Evolutionary conservation across 2,113 vertebrate genomes (phyloP), one percentile per base, ranked within the genome.

Genomic region (Rhodinocichla rosea): DNA sequence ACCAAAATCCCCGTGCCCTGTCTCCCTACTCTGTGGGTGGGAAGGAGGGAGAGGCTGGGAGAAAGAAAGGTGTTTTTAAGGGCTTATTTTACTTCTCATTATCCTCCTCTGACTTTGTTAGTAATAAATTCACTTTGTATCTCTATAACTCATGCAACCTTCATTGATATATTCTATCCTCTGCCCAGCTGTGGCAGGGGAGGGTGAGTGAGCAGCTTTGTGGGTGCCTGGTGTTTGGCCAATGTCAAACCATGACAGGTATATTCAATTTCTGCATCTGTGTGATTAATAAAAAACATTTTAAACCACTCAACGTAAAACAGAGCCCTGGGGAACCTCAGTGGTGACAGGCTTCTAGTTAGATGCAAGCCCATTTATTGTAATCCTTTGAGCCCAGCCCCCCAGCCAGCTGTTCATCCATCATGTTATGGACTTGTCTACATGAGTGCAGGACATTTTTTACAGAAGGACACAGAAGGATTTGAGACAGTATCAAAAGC

Each of bases 351-450:
- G 1, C 5, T 9, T 10, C 47, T 32, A 47, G 12, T 22, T 27
- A 50, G 24, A 28, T 20, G 26, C 33, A 35, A 63, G 11, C 3
- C 8, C 6, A 7, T 40, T 56, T 57, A 23, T 20, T 27, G 8
- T 15, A 63, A 62, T 4, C 0, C 7, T 50, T 40, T 39, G 24
- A 60, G 24, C 21, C 32, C 0, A 1, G 32, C 5, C 1, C 0
- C 0, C 20, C 11, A 42, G 59, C 1, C 30, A 33, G 0, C 33
- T 62, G 26, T 1, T 78, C 12, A 40, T 23, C 5, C 30, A 47
- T 9, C 1, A 1, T n/a, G 19, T 15, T 47, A 45, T 3, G 6
- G 19, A 35, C 10, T 89, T 81, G 23, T 55, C 24, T 23, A 28
- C 7, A 11, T 22, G 11, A 18, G 2, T 22, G 28, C 23, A 60